phyloP scores from a whole-genome alignment of 2,797 vertebrate species.

The Lacerta viridis region DNA sequence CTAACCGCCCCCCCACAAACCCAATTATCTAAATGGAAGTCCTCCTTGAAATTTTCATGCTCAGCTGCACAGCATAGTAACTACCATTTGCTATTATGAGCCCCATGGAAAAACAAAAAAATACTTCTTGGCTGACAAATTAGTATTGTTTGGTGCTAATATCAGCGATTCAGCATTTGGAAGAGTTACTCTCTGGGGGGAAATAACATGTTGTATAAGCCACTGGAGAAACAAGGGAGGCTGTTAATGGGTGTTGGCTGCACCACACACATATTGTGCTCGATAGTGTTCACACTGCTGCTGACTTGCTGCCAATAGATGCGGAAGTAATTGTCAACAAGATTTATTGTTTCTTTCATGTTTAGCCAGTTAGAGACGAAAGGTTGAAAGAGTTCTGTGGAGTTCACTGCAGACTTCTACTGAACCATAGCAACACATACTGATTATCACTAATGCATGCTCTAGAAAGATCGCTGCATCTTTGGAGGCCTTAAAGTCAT shows the following conservation, averaged over 20 bases:
- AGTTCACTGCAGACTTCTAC: slow-evolving; percentile 68
- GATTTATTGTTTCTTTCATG: slow-evolving; percentile 81
- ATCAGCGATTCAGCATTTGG: slow-evolving; percentile 82
- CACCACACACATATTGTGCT: slow-evolving; percentile 63
- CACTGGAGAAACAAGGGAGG: slow-evolving; percentile 80
- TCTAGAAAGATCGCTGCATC: slow-evolving; percentile 67
- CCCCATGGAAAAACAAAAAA: slow-evolving; percentile 61
- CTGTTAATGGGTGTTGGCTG: slow-evolving; percentile 82
- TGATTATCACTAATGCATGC: slow-evolving; percentile 73
- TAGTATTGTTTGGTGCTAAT: slow-evolving; percentile 81
- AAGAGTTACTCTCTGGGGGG: slow-evolving; percentile 78
- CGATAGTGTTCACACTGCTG: slow-evolving; percentile 72
- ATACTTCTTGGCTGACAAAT: slow-evolving; percentile 77
- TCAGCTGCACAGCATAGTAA: slow-evolving; percentile 68
- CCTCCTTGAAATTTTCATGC: slow-evolving; percentile 68
- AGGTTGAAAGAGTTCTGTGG: slow-evolving; percentile 76
- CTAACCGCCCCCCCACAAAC: slow-evolving; percentile 13
- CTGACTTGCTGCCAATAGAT: slow-evolving; percentile 80
- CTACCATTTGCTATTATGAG: slow-evolving; percentile 74
- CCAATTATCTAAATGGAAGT: slow-evolving; percentile 67
- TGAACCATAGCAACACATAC: slow-evolving; percentile 66
- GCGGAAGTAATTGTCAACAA: slow-evolving; percentile 81
- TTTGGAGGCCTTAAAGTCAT: slow-evolving; percentile 58
- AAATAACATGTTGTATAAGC: slow-evolving; percentile 81
- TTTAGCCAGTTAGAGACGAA: slow-evolving; percentile 75